phyloP scores from a whole-genome alignment of 2,113 vertebrate genomes.

The Butorides virescens region DNA sequence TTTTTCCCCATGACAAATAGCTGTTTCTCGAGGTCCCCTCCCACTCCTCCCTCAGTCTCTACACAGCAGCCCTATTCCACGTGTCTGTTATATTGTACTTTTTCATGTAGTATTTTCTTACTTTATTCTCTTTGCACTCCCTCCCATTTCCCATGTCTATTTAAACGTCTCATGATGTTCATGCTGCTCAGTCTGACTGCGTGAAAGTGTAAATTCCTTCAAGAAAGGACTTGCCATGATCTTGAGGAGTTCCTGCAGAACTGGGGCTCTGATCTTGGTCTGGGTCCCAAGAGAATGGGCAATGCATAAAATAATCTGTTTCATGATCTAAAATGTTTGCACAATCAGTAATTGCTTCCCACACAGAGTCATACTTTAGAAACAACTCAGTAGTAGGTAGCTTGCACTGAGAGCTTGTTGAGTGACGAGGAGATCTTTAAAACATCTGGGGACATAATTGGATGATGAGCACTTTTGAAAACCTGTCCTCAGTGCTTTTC shows the following conservation, averaged over 20 bases:
- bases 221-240: neutral
- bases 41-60: neutral
- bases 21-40: conserved; percentile 2
- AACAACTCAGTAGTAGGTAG: neutral
- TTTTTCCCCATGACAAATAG: conserved; percentile 5
- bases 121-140: neutral
- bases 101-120: neutral
- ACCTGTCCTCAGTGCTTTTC: neutral
- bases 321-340: neutral
- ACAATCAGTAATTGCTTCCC: conserved; percentile 7
- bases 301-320: neutral
- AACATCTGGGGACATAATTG: neutral
- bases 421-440: neutral
- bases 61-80: neutral
- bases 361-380: neutral
- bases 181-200: neutral
- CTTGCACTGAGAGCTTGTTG: neutral
- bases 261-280: neutral
- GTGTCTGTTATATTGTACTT: neutral
- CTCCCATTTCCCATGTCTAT: neutral
- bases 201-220: neutral
- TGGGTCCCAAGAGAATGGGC: neutral
- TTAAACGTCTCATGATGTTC: neutral
- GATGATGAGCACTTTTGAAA: conserved; percentile 40
- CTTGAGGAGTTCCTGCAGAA: neutral